Evolutionary conservation across 2,113 vertebrate genomes (phyloP), one percentile per base, ranked within the genome.

Genomic region (Loxodonta africana): DNA sequence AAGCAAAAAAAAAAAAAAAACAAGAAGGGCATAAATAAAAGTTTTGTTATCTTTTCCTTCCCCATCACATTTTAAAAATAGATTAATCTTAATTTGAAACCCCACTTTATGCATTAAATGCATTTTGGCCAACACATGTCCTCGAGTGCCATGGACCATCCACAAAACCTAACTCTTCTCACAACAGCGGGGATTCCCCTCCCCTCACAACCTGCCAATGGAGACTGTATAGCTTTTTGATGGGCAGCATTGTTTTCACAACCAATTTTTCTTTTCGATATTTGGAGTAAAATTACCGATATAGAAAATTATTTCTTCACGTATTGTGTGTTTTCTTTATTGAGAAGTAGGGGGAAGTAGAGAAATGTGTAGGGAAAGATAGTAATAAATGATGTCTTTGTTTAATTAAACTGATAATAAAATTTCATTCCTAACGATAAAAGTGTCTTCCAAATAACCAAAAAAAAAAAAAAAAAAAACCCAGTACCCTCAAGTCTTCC

Each of bases 321-420:
- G 30, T 77, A 51, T 51, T 76, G 65, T 60, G 46, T 37, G 41
- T 88, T 71, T 65, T 71, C 33, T 91, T 71, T 83, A 60, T 85
- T 80, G 30, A 87, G 15, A 91, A 44, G 67, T 76, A n/a, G 15
- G 37, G n/a, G 18, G 25, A 96, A 91, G 77, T 8, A 6, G 41
- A 91, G 30, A 90, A 90, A 30, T 8, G 17, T 76, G 5, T 37
- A 37, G 12, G 14, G 77, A 41, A 69, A 87, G 2, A 44, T 37
- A 76, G 12, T 67, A 60, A 23, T 5, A 94, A 65, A 94, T 28
- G 28, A 82, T 73, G 8, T 41, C 12, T 82, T 73, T 46, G 21
- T 67, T 96, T 76, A 86, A 80, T 71, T 78, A 91, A 82, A 82
- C 8, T 85, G 20, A 78, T 89, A 84, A 93, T 51, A 65, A 96